Evolutionary conservation across 2,888 invertebrate genomes (phyloP), one percentile per base, ranked within the genome.

Genomic region (Drosophila putrida): DNA sequence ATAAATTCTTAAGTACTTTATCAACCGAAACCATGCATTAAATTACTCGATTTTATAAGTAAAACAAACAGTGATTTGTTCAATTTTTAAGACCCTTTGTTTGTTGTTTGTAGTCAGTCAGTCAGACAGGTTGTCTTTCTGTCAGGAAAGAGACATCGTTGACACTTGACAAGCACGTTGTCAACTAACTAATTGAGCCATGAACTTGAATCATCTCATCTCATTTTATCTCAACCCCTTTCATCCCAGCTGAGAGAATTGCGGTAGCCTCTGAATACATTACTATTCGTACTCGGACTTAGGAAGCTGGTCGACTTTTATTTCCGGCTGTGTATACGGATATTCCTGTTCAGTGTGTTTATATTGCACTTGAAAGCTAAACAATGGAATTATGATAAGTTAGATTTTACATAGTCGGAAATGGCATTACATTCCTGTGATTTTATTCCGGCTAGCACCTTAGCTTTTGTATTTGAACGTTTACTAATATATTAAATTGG

Each of bases 111-210:
- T 10, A 20, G 41, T 41, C 38, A 1, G 46, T 11, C 27, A 6
- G 27, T 46, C 46, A 4, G 35, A 25, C 49, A n/a, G 46, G 57
- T 41, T 10, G 41, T 43, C 33, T 41, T 13, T 46, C 2, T 2
- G 15, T 39, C 31, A n/a, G 55, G 43, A 35, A 43, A 58, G 41
- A 58, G 49, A 58, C 64, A 61, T 47, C 53, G 49, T 41, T 61
- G 66, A 58, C 61, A 63, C 38, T 44, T 59, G 53, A 47, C 62
- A 28, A 62, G 68, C 60, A 55, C 55, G 36, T 50, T 58, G 50
- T 54, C 51, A 62, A 55, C 70, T 80, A 80, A 82, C 35, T 72
- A 81, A 83, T 83, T 83, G 83, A 86, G 63, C 83, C 87, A 79
- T 86, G 87, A 86, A 86, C 83, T 86, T 83, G 72, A 83, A 80